These are phyloP conservation scores for Baryphthengus martii DNA, from an alignment of 2,113 vertebrate species.

Conservation along the genomic window DNA sequence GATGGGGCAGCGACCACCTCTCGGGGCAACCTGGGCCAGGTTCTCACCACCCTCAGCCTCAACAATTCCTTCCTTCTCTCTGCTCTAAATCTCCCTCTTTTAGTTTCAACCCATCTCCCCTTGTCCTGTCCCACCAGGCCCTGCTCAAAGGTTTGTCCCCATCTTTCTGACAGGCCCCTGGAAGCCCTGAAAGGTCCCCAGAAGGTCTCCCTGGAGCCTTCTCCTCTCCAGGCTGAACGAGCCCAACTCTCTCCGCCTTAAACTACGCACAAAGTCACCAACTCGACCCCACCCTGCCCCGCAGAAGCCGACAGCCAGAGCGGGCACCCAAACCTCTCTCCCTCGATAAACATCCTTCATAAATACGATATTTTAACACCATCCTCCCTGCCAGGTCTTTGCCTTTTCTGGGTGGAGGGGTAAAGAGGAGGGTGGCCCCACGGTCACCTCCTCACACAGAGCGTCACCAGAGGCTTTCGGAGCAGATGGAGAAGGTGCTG, in stretches of 20 bases:
- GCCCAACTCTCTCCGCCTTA: background rate
- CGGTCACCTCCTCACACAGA: rapidly evolving
- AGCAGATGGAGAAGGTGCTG: background rate
- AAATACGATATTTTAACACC: rapidly evolving
- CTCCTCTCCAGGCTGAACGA: background rate
- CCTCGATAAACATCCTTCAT: rapidly evolving
- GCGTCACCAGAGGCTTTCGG: background rate
- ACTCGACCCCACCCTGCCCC: background rate
- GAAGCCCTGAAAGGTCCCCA: background rate
- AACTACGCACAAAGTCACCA: rapidly evolving
- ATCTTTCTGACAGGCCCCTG: background rate
- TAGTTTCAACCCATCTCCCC: no score
- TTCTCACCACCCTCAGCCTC: no score
- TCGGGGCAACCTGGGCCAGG: no score
- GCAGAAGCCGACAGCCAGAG: rapidly evolving
- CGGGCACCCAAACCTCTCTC: background rate
- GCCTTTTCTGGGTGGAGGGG: background rate
- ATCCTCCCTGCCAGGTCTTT: no score
- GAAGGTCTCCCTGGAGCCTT: background rate
- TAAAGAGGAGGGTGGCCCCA: background rate
- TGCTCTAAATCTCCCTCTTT: no score
- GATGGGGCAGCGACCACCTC: no score
- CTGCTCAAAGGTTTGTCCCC: background rate
- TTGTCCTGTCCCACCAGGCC: background rate
- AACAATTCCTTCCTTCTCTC: no score